Conservation (phyloP, 2,888 invertebrate genomes). For the Rhagonycha lutea region DNA sequence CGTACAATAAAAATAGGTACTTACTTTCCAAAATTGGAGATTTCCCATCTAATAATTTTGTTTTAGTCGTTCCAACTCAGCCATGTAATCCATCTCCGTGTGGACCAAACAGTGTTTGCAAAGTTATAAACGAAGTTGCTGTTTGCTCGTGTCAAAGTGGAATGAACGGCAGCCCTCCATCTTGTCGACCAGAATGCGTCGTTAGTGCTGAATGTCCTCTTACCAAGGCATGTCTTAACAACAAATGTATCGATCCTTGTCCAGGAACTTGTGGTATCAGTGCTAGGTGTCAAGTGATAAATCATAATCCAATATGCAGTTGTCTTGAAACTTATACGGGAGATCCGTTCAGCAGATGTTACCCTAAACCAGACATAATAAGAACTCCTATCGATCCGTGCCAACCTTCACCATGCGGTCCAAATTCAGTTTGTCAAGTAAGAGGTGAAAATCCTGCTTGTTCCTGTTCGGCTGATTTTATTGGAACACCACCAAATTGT, state of each 20-base stretch:
- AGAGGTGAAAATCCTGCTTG: slow-evolving; percentile 62
- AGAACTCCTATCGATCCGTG: slow-evolving; percentile 62
- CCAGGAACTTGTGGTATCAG: slow-evolving; percentile 70
- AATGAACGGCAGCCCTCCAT: slow-evolving; percentile 67
- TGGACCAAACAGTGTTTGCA: slow-evolving; percentile 67
- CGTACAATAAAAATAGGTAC: slow-evolving; percentile 15
- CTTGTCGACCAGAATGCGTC: slow-evolving; percentile 72
- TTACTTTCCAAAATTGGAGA: not conserved
- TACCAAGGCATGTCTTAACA: slow-evolving; percentile 69
- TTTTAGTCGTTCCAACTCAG: slow-evolving; percentile 38
- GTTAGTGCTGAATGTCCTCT: slow-evolving; percentile 70
- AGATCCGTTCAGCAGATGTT: slow-evolving; percentile 68
- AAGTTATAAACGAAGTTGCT: slow-evolving; percentile 66
- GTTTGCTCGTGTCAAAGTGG: slow-evolving; percentile 70
- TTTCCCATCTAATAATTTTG: too few relatives aligned
- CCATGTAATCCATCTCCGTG: slow-evolving; percentile 70
- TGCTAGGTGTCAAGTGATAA: slow-evolving; percentile 72
- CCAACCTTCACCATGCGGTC: slow-evolving; percentile 76
- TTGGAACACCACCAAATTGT: slow-evolving; percentile 65
- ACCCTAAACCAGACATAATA: slow-evolving; percentile 41
- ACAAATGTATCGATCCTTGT: slow-evolving; percentile 72
- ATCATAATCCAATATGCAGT: slow-evolving; percentile 74
- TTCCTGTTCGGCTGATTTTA: slow-evolving; percentile 62
- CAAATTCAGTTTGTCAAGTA: slow-evolving; percentile 75
- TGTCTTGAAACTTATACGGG: slow-evolving; percentile 66